phyloP scores from a whole-genome alignment of 2,797 vertebrate species.

The Pseudochromis fuscus region DNA sequence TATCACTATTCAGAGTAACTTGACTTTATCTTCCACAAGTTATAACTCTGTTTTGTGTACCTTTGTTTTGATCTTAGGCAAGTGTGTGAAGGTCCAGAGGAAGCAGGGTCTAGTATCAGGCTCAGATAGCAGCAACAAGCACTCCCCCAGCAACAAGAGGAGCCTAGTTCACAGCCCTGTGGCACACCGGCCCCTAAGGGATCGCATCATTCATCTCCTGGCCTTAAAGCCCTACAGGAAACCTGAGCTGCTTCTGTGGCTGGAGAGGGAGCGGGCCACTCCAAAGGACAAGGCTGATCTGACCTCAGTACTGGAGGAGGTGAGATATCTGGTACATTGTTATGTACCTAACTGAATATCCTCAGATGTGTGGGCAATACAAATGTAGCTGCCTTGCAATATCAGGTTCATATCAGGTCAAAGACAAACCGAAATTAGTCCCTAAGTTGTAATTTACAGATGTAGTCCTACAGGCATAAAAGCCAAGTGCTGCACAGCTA shows the following conservation, averaged over 20 bases:
- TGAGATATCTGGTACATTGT: constrained; percentile 68
- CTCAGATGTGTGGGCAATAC: not conserved
- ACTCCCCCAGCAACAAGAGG: constrained; percentile 84
- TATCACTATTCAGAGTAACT: constrained; percentile 5
- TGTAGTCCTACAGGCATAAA: not conserved
- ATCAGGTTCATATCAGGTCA: not conserved
- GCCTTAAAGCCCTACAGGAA: constrained; percentile 85
- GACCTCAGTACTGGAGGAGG: constrained; percentile 84
- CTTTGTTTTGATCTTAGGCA: constrained; percentile 77
- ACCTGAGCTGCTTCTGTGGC: constrained; percentile 85
- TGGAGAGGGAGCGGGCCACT: constrained; percentile 81
- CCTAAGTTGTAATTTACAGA: constrained; percentile 13
- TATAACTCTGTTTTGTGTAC: constrained; percentile 41
- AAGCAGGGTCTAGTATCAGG: constrained; percentile 72
- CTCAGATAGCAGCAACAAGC: constrained; percentile 78
- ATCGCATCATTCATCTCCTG: constrained; percentile 84
- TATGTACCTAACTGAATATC: constrained; percentile 12
- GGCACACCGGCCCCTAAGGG: constrained; percentile 82
- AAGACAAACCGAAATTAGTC: constrained; percentile 20
- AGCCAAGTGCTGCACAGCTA: constrained; percentile 12
- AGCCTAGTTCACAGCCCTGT: constrained; percentile 72
- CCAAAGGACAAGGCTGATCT: constrained; percentile 83
- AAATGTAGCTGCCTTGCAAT: not conserved
- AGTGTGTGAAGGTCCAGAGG: constrained; percentile 83
- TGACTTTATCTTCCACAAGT: constrained; percentile 14